Conservation (phyloP, 2,113 vertebrate species). For the Malurus cyaneus region DNA sequence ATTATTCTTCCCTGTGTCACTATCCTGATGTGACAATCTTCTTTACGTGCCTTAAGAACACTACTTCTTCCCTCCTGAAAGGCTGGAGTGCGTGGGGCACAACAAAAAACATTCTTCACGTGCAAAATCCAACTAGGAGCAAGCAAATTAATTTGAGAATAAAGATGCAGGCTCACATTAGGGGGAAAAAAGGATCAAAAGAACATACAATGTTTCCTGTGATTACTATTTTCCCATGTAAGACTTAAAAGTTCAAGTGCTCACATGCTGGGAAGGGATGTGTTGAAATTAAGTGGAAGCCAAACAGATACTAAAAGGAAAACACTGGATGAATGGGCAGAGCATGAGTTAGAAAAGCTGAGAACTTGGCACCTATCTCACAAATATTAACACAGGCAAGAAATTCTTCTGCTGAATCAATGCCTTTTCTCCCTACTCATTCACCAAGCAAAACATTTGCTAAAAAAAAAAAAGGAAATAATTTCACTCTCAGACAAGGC, state of each 20-base stretch:
- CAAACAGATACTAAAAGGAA: neutral
- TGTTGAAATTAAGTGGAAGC: neutral
- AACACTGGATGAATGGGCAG: neutral
- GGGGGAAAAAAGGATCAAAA: neutral
- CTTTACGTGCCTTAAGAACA: neutral
- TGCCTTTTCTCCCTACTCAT: neutral
- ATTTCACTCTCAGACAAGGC: neutral
- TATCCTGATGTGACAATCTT: neutral
- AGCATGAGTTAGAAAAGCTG: neutral
- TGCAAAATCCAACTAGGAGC: neutral
- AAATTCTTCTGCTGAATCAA: neutral
- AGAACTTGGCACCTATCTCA: neutral
- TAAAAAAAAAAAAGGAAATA: neutral
- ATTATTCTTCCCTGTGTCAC: accelerated
- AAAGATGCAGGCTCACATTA: neutral
- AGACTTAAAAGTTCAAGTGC: neutral
- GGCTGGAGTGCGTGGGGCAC: accelerated
- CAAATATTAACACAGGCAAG: neutral
- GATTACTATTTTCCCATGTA: neutral
- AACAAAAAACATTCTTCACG: neutral
- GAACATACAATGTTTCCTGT: neutral
- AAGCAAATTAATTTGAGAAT: neutral
- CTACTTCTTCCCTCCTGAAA: neutral
- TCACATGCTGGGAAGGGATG: neutral
- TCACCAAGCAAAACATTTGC: neutral